A percentile compares a stretch with the other conserved stretches of the same genome.
These are phyloP conservation scores for Euura lappo DNA, from an alignment of 1,140 invertebrate species.

Conservation along the genomic window DNA sequence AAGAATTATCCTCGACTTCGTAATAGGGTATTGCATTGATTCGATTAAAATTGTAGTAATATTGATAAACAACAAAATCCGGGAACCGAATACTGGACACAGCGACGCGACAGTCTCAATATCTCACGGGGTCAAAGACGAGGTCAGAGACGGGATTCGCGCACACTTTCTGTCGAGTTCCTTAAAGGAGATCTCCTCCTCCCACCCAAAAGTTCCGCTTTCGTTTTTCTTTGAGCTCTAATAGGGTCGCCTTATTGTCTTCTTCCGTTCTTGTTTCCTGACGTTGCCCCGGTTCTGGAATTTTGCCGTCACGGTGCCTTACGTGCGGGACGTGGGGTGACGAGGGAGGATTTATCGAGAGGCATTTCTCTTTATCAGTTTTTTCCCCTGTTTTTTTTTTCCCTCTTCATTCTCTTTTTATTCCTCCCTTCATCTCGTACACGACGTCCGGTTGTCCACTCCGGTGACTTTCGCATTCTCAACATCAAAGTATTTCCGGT, in stretches of 20 bases:
- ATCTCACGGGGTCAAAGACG: neutral
- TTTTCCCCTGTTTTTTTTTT: slow-evolving; percentile 4
- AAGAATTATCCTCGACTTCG: too few species aligned
- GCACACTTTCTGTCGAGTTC: slow-evolving; percentile 18
- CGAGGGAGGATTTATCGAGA: slow-evolving; percentile 7
- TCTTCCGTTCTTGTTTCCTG: slow-evolving; percentile 15
- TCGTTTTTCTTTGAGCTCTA: slow-evolving; percentile 33
- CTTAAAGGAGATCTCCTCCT: slow-evolving; percentile 38
- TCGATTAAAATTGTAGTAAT: too few species aligned
- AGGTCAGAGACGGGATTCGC: neutral
- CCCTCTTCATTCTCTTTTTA: neutral
- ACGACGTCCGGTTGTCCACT: neutral
- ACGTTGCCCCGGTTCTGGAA: slow-evolving; percentile 12
- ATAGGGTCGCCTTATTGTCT: slow-evolving; percentile 30
- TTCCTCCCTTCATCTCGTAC: neutral
- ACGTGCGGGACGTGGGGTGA: neutral
- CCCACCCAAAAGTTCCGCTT: slow-evolving; percentile 15
- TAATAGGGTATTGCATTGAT: too few species aligned
- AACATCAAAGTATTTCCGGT: neutral
- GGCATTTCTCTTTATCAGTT: slow-evolving; percentile 13
- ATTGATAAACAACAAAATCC: too few species aligned
- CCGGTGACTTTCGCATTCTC: neutral
- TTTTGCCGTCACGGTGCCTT: neutral
- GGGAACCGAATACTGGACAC: neutral
- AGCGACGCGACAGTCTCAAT: neutral